Evolutionary conservation across 1,140 invertebrate species (phyloP).

Genomic region (Diabrotica undecimpunctata): DNA sequence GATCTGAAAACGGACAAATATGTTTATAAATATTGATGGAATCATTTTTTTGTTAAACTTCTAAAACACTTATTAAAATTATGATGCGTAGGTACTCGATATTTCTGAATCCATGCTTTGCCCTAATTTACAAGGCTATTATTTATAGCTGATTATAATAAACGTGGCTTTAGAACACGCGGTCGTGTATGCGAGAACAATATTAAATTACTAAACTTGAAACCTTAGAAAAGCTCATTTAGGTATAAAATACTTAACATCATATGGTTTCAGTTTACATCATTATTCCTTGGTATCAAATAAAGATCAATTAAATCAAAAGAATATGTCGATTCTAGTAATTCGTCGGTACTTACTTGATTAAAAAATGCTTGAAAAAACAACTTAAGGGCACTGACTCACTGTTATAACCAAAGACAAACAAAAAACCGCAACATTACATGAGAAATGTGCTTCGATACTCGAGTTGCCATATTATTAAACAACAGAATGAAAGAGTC

Average conservation of each 20-base stretch:
- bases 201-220: neutral
- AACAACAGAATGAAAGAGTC: neutral
- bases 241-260: neutral
- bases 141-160: too few species aligned
- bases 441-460: conserved; percentile 2
- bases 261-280: conserved; percentile 2
- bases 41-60: too few species aligned
- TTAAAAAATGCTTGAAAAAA: neutral
- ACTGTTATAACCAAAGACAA: neutral
- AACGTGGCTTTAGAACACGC: too few species aligned
- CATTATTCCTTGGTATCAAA: neutral
- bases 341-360: neutral
- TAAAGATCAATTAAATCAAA: neutral
- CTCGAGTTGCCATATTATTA: neutral
- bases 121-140: too few species aligned
- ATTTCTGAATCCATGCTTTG: too few species aligned
- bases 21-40: too few species aligned
- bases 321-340: neutral
- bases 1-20: too few species aligned
- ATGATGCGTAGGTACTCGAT: too few species aligned
- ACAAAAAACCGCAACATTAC: conserved; percentile 1
- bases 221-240: neutral
- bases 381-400: neutral
- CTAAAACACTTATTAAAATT: too few species aligned
- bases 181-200: too few species aligned